These are phyloP conservation scores for Opisthocomus hoazin DNA, from an alignment of 2,113 vertebrate genomes.

Conservation along the genomic window DNA sequence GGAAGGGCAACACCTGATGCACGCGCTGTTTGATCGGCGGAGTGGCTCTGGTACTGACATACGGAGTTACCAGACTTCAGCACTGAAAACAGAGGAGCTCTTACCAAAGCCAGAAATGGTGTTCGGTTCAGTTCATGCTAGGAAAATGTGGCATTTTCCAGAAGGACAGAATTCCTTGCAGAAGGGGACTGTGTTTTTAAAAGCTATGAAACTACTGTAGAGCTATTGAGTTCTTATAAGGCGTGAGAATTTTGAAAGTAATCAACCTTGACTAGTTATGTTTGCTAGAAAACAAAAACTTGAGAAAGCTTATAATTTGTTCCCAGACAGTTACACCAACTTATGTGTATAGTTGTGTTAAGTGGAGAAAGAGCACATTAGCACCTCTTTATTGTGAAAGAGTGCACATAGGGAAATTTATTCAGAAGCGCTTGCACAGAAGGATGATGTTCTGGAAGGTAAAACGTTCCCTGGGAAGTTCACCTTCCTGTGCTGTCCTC, in stretches of 20 bases:
- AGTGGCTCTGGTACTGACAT: background rate
- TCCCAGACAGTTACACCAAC: background rate
- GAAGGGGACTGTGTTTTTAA: background rate
- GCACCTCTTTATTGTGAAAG: background rate
- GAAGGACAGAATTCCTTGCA: background rate
- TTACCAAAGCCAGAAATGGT: background rate
- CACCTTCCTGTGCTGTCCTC: background rate
- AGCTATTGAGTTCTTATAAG: background rate
- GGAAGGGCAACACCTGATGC: background rate
- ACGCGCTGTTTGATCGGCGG: background rate
- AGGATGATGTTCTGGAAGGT: background rate
- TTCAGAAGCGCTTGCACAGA: background rate
- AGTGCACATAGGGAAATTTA: background rate
- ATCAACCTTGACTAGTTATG: background rate
- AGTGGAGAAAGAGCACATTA: background rate
- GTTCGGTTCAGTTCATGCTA: background rate
- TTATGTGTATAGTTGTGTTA: background rate
- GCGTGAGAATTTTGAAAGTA: background rate
- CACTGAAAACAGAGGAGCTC: background rate
- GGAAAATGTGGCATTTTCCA: background rate
- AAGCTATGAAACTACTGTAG: background rate
- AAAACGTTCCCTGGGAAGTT: background rate
- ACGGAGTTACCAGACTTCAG: background rate
- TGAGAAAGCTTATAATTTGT: background rate
- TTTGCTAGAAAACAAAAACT: background rate